Conservation (phyloP, 2,113 vertebrate species). For the Turnix velox region DNA sequence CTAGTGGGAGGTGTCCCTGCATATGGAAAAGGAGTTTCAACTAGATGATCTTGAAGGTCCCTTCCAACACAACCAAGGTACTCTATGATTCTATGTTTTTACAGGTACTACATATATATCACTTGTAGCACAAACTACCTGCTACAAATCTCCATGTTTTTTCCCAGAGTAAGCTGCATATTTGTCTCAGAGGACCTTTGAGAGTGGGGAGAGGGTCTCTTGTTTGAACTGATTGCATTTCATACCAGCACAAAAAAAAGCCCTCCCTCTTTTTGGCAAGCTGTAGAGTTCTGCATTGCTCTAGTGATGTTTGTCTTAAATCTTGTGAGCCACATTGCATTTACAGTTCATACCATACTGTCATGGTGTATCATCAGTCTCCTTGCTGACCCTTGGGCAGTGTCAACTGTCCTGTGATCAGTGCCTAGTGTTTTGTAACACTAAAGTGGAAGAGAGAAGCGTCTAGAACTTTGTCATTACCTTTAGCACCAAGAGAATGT, state of each 20-base stretch:
- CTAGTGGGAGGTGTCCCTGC: too few relatives aligned
- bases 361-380: not conserved
- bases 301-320: not conserved
- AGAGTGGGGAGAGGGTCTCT: accelerated
- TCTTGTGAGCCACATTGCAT: not conserved
- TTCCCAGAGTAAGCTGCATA: not conserved
- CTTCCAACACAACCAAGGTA: too few relatives aligned
- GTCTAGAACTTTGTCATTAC: not conserved
- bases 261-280: not conserved
- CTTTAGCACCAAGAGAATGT: not conserved
- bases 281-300: not conserved
- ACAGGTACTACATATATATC: not conserved
- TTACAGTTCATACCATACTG: not conserved
- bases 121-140: not conserved
- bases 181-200: not conserved
- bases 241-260: not conserved
- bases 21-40: too few relatives aligned
- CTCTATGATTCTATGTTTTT: too few relatives aligned
- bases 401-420: not conserved
- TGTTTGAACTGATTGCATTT: not conserved
- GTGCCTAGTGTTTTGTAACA: not conserved
- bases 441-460: not conserved
- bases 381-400: not conserved
- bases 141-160: not conserved
- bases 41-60: too few relatives aligned